Evolutionary conservation across 2,797 vertebrate genomes (phyloP), one percentile per base, ranked within the genome.

Genomic region (Chelidonichthys spinosus): DNA sequence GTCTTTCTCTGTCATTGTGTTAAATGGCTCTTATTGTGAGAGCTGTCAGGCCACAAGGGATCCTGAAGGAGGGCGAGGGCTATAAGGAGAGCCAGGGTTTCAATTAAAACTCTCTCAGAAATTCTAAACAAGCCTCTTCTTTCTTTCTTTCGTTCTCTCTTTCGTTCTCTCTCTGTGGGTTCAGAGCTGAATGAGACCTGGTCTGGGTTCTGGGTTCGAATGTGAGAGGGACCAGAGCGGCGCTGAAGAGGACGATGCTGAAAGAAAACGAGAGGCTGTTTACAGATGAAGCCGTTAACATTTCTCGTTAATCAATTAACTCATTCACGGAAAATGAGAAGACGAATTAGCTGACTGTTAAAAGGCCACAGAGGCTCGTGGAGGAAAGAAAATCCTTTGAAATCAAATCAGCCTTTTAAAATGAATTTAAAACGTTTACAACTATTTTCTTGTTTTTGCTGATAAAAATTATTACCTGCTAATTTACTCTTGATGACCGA

Each of bases 21-120:
- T 87, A 92, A 94, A 93, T 91, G 75, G 89, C 87, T 92, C 92
- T 90, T 89, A 91, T 88, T 89, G 90, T 90, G 83, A 84, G 80
- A 83, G 90, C 84, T 88, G 82, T 83, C 73, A 69, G 76, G 76
- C 82, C 88, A 87, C 83, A 85, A 88, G 90, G 75, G 82, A 83
- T 46, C 77, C 78, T 85, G 82, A 87, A 92, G 87, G 89, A 88
- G 82, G 79, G 77, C 76, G 77, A 43, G 78, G 79, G 84, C 82
- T 80, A 83, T 88, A 74, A 60, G 69, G 74, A 82, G 76, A 69
- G 71, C 91, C 93, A 65, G 75, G 74, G 56, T 72, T 88, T 90
- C 85, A 87, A 91, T 93, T 87, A 87, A 90, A 90, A 72, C 36
- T 10, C 66, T 18, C 63, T 7, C 36, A 83, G 75, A 81, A 85